Conservation (phyloP, 2,113 vertebrate species). For the Colistium nudipinnis region DNA sequence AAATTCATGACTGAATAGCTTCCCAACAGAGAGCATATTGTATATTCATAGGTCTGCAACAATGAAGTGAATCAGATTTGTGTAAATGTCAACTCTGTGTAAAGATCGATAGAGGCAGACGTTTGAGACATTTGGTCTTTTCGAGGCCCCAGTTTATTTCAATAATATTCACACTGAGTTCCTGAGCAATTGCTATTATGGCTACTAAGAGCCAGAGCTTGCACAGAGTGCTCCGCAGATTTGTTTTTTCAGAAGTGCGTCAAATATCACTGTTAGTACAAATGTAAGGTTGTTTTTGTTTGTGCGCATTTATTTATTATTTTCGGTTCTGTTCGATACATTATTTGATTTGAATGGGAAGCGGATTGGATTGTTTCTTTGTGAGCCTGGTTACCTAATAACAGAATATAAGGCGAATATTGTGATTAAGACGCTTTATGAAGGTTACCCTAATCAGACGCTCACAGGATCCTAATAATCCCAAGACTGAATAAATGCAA, state of each 20-base stretch:
- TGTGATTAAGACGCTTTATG: constrained; percentile 11
- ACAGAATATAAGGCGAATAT: background rate
- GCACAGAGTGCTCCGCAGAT: constrained; percentile 17
- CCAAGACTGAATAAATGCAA: background rate
- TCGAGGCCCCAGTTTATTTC: constrained; percentile 42
- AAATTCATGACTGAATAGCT: constrained; percentile 9
- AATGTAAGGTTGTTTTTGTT: constrained; percentile 9
- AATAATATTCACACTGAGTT: constrained; percentile 53
- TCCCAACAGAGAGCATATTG: constrained; percentile 27
- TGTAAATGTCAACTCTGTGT: constrained; percentile 64
- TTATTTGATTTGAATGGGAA: background rate
- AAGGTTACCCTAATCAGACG: constrained; percentile 4
- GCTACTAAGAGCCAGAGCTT: constrained; percentile 35
- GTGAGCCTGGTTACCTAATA: background rate
- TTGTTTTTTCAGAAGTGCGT: constrained; percentile 31
- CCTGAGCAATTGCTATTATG: constrained; percentile 46
- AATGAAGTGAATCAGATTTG: constrained; percentile 46
- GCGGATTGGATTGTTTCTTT: background rate
- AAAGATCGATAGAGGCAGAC: constrained; percentile 51
- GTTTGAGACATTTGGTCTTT: constrained; percentile 58
- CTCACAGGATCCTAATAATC: background rate
- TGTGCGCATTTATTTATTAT: too few relatives aligned
- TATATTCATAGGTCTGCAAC: constrained; percentile 40
- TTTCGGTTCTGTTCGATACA: constrained; percentile 1
- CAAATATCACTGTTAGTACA: background rate